A percentile compares a stretch with the other conserved stretches of the same genome.
Evolutionary conservation across 64 coral and sea anemone species (phyloP).

Genomic region (Dendronephthya gigantea): DNA sequence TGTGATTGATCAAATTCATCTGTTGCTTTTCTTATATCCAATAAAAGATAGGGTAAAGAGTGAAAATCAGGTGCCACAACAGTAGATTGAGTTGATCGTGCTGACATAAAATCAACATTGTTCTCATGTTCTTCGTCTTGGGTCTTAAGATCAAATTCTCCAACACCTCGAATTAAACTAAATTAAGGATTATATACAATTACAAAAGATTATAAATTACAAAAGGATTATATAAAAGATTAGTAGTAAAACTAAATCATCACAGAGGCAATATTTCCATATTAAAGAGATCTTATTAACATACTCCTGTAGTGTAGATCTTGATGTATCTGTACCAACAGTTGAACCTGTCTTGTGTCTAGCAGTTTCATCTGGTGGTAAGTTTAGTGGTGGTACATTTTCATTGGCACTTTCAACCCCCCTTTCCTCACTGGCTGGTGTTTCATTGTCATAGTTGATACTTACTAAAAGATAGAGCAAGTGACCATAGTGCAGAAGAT

Average conservation of each 20-base stretch:
- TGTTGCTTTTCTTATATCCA: slow-evolving; percentile 74
- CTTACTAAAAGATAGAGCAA: neutral
- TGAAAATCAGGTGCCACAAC: slow-evolving; percentile 52
- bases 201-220: neutral
- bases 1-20: slow-evolving; percentile 87
- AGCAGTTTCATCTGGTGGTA: neutral
- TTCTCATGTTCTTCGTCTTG: slow-evolving; percentile 27
- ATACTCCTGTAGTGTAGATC: slow-evolving; percentile 7
- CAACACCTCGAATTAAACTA: slow-evolving; percentile 93
- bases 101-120: neutral
- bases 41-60: slow-evolving; percentile 72
- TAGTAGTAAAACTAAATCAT: too few species aligned
- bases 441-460: neutral
- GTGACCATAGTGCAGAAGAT: neutral
- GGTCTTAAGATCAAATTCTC: slow-evolving; percentile 76
- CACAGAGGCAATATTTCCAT: too few species aligned
- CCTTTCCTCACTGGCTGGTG: neutral
- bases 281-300: neutral
- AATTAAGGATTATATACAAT: neutral
- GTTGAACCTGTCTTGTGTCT: neutral
- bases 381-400: slow-evolving; percentile 1
- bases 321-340: neutral
- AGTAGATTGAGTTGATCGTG: neutral
- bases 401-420: neutral
- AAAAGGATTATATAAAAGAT: too few species aligned